Base-by-base conservation (phyloP, 2,797 vertebrate species). In the Phrynocephalus forsythii region DNA sequence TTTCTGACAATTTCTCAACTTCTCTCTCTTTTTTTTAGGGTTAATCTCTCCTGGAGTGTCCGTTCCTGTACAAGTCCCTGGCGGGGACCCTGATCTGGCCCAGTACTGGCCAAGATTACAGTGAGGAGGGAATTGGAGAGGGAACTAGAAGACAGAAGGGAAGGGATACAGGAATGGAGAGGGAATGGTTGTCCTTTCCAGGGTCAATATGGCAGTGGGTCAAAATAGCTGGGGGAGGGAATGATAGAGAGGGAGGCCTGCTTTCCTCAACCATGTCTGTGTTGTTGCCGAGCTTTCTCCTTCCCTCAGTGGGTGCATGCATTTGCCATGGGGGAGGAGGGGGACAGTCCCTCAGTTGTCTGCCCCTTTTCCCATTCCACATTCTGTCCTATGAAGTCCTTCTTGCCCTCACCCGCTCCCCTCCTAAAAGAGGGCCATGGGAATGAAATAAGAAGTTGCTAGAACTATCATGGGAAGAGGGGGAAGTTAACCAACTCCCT, bases 81-180 rank as follows among this genome's bases (percentile, higher is more conserved):
- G 97, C 48, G 89, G 95, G 67, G 97, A 98, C 83, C 97, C 97
- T 80, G 97, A 97, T 92, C 95, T 98, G 93, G 95, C 97, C 92
- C 98, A 98, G 93, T 98, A 98, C 93, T 98, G 98, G 98, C 96
- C 97, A 60, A 94, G 97, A 85, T 92, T 97, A 83, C 95, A 96
- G 91, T 96, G 91, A 95, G 20, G 72, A 44, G 66, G n/a, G 13
- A 75, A 56, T 18, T 38, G 52, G 30, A 79, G 30, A 18, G 33
- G 2, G 44, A 80, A 63, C 44, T 3, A 9, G 44, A 78, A 56
- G 60, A n/a, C 15, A 24, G 63, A 83, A 75, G 30, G 78, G 48
- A 85, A 85, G 44, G 10, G 48, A 69, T 71, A 84, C 38, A 52
- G 79, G 69, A 75, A n/a, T 67, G 60, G 72, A 72, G 76, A 60